Evolutionary conservation across 1,140 invertebrate genomes (phyloP).

Genomic region (Rhagoletis zephyria): DNA sequence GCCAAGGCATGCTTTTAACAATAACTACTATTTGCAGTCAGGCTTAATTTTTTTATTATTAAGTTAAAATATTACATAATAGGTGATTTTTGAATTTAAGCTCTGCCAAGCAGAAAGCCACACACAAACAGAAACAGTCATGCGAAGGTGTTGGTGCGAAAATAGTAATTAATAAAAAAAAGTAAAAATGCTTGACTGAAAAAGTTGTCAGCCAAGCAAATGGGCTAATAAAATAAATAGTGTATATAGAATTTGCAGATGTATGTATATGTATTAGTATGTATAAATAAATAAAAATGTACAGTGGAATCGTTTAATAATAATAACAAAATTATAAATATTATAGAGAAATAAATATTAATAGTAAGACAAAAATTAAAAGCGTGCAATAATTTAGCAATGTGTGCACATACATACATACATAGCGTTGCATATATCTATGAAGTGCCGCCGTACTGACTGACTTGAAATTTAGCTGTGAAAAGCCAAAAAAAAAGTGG

Average conservation of each 20-base stretch:
- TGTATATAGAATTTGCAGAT: neutral
- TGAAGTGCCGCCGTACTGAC: neutral
- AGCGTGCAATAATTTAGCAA: neutral
- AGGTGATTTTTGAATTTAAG: neutral
- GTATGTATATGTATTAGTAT: neutral
- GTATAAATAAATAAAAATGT: no score
- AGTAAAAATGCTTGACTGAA: neutral
- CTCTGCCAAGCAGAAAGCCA: neutral
- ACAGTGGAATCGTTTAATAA: neutral
- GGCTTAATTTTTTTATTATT: no score
- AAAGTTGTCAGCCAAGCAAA: slow-evolving; percentile 10
- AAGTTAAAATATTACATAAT: slow-evolving; percentile 21
- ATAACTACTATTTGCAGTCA: no score
- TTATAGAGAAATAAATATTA: neutral
- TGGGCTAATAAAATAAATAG: slow-evolving; percentile 2
- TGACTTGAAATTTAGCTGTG: neutral
- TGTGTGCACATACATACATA: neutral
- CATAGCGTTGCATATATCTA: neutral
- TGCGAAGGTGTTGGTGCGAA: neutral
- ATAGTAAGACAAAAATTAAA: neutral
- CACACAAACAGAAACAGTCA: no score
- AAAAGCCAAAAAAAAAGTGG: neutral
- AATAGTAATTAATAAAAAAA: slow-evolving; percentile 8
- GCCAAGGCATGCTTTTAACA: no score
- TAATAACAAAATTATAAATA: neutral